Percentiles rank a stretch among this genome's conserved stretches.
Evolutionary conservation across 2,888 invertebrate species (phyloP).

Genomic region (Saturnia pavonia): DNA sequence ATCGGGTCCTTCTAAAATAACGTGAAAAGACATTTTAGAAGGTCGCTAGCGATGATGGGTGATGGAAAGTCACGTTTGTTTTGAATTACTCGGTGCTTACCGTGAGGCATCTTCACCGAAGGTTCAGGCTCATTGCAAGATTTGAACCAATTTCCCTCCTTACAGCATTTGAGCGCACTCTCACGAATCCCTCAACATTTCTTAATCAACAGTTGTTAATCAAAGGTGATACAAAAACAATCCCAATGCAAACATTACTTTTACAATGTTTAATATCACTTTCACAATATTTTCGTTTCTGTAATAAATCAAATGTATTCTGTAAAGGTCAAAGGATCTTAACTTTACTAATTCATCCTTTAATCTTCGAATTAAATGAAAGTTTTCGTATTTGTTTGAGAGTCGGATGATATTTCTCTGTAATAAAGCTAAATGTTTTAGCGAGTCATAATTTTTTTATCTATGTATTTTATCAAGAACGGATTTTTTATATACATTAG

Average conservation of each 20-base stretch:
- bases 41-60: too few species aligned
- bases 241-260: background rate
- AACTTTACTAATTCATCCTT: conserved; percentile 12
- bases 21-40: too few species aligned
- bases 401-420: background rate
- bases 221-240: too few species aligned
- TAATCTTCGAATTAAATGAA: conserved; percentile 12
- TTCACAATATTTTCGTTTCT: background rate
- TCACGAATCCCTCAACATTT: too few species aligned
- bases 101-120: too few species aligned
- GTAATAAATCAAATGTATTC: background rate
- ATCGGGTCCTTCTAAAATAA: too few species aligned
- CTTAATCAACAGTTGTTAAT: too few species aligned
- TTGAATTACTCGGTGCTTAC: too few species aligned
- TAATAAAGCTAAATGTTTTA: conserved; percentile 10
- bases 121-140: too few species aligned
- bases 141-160: too few species aligned
- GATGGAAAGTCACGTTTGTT: too few species aligned
- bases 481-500: background rate
- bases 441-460: background rate
- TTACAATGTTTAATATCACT: background rate
- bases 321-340: conserved; percentile 1
- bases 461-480: background rate
- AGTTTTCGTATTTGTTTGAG: conserved; percentile 6
- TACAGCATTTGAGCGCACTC: too few species aligned